Evolutionary conservation across 2,797 vertebrate species (phyloP), one percentile per base, ranked within the genome.

Genomic region (Onychomys arenicola): DNA sequence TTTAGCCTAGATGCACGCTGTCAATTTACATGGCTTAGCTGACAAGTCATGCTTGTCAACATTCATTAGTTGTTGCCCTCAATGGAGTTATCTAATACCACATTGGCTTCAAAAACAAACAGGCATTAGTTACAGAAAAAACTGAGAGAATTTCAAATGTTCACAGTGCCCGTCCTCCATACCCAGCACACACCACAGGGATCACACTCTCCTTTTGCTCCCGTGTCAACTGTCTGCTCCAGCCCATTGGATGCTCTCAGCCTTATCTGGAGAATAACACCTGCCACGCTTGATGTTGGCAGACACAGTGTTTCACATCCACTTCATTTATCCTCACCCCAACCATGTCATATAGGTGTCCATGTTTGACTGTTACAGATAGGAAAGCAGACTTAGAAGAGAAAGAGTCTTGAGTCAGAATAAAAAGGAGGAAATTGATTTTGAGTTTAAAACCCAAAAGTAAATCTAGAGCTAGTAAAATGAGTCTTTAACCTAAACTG

Each of bases 21-120:
- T 98, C 98, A 99, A 97, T 99, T 99, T 98, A 98, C 97, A 98
- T 97, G 97, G 98, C 97, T 99, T 99, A 97, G 98, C 98, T 97
- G 98, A 98, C 97, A 99, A 99, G 98, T 98, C 98, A 98, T 95
- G 98, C 98, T 98, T 99, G 98, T 99, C 98, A 97, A 97, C 97
- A 98, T 97, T 98, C 98, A 98, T 99, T 99, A 99, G 98, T 94
- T 94, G 92, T 97, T 98, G 96, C 97, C 98, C 98, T 99, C 98
- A 98, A 94, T 98, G 98, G 97, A 98, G 97, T 93, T 93, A 52
- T 67, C 92, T 32, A 92, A 73, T 81, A 95, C 5, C 32, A 59
- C 87, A 82, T 0, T 21, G 7, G 86, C 90, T 93, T 97, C 71
- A 93, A 78, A 97, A 92, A 90, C 91, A 97, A 97, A 84, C 65